phyloP scores from a whole-genome alignment of 2,888 invertebrate genomes.

The Dexiosoma caninum region DNA sequence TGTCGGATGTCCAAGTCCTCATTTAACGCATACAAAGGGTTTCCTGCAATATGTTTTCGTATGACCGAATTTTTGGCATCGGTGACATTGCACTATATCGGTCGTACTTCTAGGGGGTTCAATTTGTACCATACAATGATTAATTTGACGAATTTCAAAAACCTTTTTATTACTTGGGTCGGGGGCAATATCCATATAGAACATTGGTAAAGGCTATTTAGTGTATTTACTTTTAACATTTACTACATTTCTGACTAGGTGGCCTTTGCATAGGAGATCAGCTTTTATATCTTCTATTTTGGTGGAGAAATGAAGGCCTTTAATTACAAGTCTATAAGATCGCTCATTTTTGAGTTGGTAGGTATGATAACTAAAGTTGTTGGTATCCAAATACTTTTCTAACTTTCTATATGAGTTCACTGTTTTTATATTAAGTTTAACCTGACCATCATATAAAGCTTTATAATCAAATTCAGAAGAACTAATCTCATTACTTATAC shows the following conservation, averaged over 20 bases:
- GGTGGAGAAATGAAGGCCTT: constrained; percentile 25
- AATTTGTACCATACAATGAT: neutral
- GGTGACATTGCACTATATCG: neutral
- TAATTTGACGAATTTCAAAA: neutral
- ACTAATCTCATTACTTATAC: constrained; percentile 5
- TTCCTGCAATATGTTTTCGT: neutral
- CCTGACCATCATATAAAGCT: constrained; percentile 10
- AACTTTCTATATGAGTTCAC: constrained; percentile 20
- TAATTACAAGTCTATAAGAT: constrained; percentile 13
- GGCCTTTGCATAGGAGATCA: constrained; percentile 15
- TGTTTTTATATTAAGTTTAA: constrained; percentile 23
- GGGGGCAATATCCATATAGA: neutral
- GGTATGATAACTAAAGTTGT: constrained; percentile 42
- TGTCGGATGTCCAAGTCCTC: neutral
- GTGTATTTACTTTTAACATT: constrained; percentile 1
- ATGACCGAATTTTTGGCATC: neutral
- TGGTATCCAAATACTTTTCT: constrained; percentile 16
- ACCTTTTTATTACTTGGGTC: neutral
- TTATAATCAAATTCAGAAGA: constrained; percentile 19
- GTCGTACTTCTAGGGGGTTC: neutral
- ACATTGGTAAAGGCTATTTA: neutral
- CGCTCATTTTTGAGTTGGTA: constrained; percentile 21
- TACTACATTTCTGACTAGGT: constrained; percentile 34
- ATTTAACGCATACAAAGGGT: neutral
- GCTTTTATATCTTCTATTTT: neutral